Evolutionary conservation across 2,888 invertebrate species (phyloP), one percentile per base, ranked within the genome.

Genomic region (Marasmarcha lunaedactyla): DNA sequence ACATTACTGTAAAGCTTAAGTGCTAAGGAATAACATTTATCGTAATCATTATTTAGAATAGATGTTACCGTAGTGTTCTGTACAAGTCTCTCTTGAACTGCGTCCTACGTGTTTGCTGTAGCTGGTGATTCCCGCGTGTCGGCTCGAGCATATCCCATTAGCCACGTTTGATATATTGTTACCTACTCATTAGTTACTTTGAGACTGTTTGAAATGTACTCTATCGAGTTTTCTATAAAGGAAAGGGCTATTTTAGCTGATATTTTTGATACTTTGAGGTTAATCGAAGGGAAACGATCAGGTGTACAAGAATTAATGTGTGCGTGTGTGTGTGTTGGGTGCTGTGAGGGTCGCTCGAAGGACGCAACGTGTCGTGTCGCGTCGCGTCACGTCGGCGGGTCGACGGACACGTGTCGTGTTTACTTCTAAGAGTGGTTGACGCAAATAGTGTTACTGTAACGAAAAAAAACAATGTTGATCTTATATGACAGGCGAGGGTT

Each of bases 261-360:
- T 83, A 83, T 83, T 83, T 83, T 83, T 83, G 81, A 83, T 81
- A 83, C 81, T 73, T 73, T 73, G 78, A 74, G 71, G 70, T 69
- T 66, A 71, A 76, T 79, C 77, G 74, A 73, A 70, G 74, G 76
- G 79, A 76, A 81, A 78, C 76, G 72, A 66, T 65, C 68, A 52
- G 50, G 30, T 30, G 3, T 9, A 30, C 4, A 11, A 30, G 11
- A n/a, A 11, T 7, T 9, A 7, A 30, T 7, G 10, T 30, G 14
- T 12, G 34, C 13, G 13, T 34, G 12, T 13, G 34, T 13, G 34
- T 6, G 34, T 34, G 12, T 34, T 30, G 30, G 30, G 11, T 30
- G 30, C 30, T 30, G 9, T 11, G 11, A 9, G 2, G 11, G 11
- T 30, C 11, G n/a, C 30, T 11, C 10, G 6, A n/a, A 11, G n/a